Conservation (phyloP, 92 coral and sea anemone genomes). For the Heteractis magnifica region DNA sequence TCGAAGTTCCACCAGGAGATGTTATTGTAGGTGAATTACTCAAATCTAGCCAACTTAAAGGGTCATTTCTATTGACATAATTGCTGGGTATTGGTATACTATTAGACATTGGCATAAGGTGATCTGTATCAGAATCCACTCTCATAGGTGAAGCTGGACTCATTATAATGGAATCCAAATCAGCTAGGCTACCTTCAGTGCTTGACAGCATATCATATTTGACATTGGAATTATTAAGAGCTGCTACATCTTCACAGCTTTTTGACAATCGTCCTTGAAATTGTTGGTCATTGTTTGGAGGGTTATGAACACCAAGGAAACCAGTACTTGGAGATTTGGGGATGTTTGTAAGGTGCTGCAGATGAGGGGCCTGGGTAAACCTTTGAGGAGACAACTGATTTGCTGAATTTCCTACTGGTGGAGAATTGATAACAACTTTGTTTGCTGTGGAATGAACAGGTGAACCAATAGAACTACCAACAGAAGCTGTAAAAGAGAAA, state of each 20-base stretch:
- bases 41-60: conserved; percentile 75
- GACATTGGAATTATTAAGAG: conserved; percentile 30
- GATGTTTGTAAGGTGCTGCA: conserved; percentile 7
- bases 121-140: conserved; percentile 73
- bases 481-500: conserved; percentile 14
- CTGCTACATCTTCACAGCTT: conserved; percentile 78
- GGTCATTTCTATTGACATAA: conserved; percentile 45
- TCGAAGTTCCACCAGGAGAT: conserved; percentile 24
- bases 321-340: conserved; percentile 70
- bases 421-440: conserved; percentile 8
- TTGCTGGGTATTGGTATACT: conserved; percentile 72
- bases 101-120: conserved; percentile 49
- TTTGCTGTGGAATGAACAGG: conserved; percentile 25
- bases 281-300: conserved; percentile 36
- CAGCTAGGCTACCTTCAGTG: conserved; percentile 60
- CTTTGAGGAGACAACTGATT: conserved; percentile 24
- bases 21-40: conserved; percentile 63
- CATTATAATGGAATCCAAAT: conserved; percentile 70
- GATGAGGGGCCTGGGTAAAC: background rate
- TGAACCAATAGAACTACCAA: conserved; percentile 29
- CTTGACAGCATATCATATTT: conserved; percentile 66
- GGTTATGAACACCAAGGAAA: conserved; percentile 35
- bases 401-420: background rate
- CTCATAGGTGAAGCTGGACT: conserved; percentile 95
- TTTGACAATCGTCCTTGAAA: conserved; percentile 68